These are phyloP conservation scores for Himalopsyche kuldschensis DNA, from an alignment of 2,888 invertebrate species.

Conservation along the genomic window DNA sequence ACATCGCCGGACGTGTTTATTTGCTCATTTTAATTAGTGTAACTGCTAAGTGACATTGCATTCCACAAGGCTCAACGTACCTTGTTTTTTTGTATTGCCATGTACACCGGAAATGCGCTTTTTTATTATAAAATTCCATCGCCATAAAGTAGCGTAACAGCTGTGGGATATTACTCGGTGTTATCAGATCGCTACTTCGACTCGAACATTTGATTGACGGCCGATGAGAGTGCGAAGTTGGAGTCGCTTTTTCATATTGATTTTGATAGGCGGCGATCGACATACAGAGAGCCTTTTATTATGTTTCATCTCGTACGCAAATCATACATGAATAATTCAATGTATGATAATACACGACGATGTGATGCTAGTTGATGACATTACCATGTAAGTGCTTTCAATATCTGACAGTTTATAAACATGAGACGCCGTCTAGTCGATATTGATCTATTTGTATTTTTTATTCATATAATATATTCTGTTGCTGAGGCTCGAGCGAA, in stretches of 20 bases:
- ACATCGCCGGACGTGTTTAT: background rate
- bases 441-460: constrained; percentile 4
- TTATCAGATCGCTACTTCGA: background rate
- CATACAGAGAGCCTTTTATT: background rate
- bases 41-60: background rate
- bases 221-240: background rate
- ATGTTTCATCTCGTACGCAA: background rate
- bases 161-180: background rate
- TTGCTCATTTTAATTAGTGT: background rate
- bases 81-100: background rate
- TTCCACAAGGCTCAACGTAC: background rate
- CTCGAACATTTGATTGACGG: background rate
- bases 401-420: constrained; percentile 20
- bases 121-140: background rate
- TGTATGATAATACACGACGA: constrained; percentile 2
- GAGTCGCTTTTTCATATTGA: background rate
- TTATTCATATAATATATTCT: background rate
- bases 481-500: background rate
- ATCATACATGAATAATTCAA: constrained; percentile 17
- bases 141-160: background rate
- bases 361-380: constrained; percentile 12
- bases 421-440: background rate
- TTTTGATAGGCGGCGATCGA: background rate
- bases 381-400: constrained; percentile 15
- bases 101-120: background rate